Conservation (phyloP, 2,113 vertebrate species). For the Sclerurus mexicanus region DNA sequence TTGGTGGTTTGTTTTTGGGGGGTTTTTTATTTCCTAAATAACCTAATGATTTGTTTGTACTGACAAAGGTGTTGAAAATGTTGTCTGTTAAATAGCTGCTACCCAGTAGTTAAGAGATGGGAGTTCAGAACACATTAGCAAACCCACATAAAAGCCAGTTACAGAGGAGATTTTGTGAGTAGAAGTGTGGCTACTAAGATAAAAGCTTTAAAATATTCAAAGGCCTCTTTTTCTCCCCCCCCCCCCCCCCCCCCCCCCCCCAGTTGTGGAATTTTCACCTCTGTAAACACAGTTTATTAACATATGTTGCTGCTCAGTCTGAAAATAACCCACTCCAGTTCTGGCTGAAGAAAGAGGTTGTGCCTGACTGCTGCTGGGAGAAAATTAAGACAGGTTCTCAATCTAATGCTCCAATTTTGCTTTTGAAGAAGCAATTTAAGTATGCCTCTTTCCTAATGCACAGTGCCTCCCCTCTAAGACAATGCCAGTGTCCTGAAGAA, state of each 20-base stretch:
- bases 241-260: fast-evolving
- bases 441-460: not conserved
- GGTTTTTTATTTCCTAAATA: not conserved
- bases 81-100: not conserved
- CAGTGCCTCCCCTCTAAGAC: not conserved
- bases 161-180: not conserved
- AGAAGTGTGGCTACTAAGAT: not conserved
- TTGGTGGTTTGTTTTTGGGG: not conserved
- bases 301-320: not conserved
- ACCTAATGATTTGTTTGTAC: not conserved
- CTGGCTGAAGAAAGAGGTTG: not conserved
- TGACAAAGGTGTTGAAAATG: not conserved
- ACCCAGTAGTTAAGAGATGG: not conserved
- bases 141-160: not conserved
- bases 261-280: not conserved
- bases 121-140: not conserved
- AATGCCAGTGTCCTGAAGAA: not conserved
- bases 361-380: not conserved
- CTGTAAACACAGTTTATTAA: not conserved
- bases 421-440: not conserved
- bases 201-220: not conserved
- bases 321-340: not conserved
- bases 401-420: not conserved
- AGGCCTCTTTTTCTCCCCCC: not conserved
- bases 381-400: not conserved